Percentiles rank a stretch among this genome's conserved stretches.
Evolutionary conservation across 2,113 vertebrate genomes (phyloP).

Genomic region (Carassius gibelio): DNA sequence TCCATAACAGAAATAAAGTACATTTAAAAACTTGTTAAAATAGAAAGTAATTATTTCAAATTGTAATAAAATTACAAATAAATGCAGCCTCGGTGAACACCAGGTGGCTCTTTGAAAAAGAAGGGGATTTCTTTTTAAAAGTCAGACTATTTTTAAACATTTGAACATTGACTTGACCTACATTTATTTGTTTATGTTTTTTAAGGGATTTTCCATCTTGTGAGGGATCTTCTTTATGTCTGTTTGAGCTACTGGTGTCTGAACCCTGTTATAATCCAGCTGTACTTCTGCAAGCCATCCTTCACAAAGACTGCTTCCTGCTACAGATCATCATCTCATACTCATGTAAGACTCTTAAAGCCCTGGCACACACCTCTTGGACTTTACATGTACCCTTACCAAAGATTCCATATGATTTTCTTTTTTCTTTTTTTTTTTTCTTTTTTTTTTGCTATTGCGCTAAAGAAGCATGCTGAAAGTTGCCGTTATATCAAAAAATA

Average conservation of each 20-base stretch:
- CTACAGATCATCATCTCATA: slow-evolving; percentile 83
- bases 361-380: neutral
- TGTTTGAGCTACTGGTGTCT: slow-evolving; percentile 87
- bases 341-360: slow-evolving; percentile 79
- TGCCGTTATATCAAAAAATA: neutral
- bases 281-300: slow-evolving; percentile 84
- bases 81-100: neutral
- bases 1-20: too few relatives aligned
- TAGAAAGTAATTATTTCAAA: neutral
- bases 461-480: neutral
- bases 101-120: neutral
- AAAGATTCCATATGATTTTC: neutral
- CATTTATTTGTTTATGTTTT: slow-evolving; percentile 15
- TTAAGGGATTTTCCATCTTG: slow-evolving; percentile 79
- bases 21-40: too few relatives aligned
- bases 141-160: neutral
- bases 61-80: neutral
- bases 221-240: slow-evolving; percentile 78
- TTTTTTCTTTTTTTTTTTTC: neutral
- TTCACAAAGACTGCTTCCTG: slow-evolving; percentile 84
- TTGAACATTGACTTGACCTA: neutral
- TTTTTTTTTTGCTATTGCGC: neutral
- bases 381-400: neutral
- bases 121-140: too few relatives aligned
- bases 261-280: slow-evolving; percentile 85